A percentile compares a stretch with the other conserved stretches of the same genome.
These are phyloP conservation scores for Nesoenas mayeri DNA, from an alignment of 2,113 vertebrate genomes.

Conservation along the genomic window DNA sequence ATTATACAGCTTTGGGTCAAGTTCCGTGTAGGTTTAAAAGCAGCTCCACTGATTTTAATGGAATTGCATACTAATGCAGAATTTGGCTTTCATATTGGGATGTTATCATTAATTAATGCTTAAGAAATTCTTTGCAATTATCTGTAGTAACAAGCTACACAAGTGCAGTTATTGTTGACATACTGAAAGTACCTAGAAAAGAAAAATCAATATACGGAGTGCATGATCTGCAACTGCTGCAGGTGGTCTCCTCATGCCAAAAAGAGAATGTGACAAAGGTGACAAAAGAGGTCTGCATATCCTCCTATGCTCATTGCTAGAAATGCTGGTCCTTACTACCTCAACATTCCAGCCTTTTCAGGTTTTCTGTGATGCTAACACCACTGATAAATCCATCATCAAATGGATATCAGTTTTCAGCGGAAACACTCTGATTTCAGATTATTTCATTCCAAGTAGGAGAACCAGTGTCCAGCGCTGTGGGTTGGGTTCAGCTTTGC, in stretches of 20 bases:
- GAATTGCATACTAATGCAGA: background rate
- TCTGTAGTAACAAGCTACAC: background rate
- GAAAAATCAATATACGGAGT: background rate
- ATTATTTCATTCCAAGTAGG: accelerated
- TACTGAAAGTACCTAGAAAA: background rate
- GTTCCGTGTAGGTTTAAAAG: background rate
- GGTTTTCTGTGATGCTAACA: background rate
- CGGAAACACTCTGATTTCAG: background rate
- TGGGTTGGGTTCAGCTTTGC: background rate
- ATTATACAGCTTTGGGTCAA: background rate
- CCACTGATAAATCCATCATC: background rate
- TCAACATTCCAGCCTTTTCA: background rate
- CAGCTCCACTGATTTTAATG: background rate
- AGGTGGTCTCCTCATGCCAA: background rate
- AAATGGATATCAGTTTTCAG: background rate
- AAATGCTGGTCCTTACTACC: background rate
- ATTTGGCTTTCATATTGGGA: background rate
- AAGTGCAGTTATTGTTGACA: background rate
- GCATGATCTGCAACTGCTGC: background rate
- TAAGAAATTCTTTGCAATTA: background rate
- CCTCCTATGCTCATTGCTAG: background rate
- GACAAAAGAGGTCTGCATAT: background rate
- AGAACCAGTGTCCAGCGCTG: background rate
- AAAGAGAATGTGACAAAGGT: background rate
- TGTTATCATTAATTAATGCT: slow-evolving; percentile 44